A percentile compares a stretch with the other conserved stretches of the same genome.
These are phyloP conservation scores for Dipus sagitta DNA, from an alignment of 2,797 vertebrate genomes.

Conservation along the genomic window DNA sequence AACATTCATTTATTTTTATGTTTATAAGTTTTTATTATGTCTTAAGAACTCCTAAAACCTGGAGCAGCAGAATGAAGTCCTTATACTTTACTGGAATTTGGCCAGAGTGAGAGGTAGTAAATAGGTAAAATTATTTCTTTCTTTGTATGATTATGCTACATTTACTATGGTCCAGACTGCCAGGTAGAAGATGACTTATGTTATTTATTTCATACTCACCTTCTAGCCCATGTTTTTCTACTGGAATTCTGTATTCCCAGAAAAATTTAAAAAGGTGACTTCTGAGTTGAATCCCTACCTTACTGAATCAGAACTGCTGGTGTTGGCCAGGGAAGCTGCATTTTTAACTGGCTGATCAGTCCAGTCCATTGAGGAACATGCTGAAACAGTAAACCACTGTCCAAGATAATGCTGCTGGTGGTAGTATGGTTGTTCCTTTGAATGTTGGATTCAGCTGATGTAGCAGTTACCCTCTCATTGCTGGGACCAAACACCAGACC, in stretches of 20 bases:
- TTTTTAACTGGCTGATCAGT: not conserved
- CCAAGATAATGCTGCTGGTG: not conserved
- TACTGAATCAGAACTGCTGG: not conserved
- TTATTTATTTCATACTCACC: not conserved
- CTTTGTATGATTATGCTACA: not conserved
- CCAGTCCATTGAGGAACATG: not conserved
- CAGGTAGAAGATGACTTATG: not conserved
- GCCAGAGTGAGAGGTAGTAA: not conserved
- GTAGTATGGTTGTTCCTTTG: not conserved
- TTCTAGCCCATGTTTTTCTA: not conserved
- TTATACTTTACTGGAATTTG: not conserved
- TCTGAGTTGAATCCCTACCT: not conserved
- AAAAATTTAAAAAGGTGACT: slow-evolving; percentile 6
- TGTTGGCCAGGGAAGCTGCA: not conserved
- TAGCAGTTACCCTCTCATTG: no score
- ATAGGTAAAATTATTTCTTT: not conserved
- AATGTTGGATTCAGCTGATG: no score
- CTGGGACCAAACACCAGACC: no score
- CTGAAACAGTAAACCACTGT: not conserved
- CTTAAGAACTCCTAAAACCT: slow-evolving; percentile 35
- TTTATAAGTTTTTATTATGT: slow-evolving; percentile 4
- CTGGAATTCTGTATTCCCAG: not conserved
- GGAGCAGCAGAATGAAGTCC: not conserved
- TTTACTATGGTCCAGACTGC: not conserved
- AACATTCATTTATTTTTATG: not conserved